phyloP scores from a whole-genome alignment of 1,140 invertebrate genomes.

The Drosophila baimaii region DNA sequence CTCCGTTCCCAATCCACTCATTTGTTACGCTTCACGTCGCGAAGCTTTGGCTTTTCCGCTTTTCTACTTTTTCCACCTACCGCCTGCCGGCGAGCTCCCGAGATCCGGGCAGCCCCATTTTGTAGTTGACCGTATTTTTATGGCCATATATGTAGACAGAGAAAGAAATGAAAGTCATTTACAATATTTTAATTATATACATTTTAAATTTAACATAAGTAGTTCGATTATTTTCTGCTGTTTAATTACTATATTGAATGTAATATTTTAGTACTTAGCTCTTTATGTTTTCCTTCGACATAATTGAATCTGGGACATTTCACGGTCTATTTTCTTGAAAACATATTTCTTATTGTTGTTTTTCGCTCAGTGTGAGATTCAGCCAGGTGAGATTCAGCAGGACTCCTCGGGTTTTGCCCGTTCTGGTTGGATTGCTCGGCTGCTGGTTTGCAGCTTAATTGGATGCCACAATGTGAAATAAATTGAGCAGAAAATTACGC shows the following conservation, averaged over 20 bases:
- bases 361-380: not conserved
- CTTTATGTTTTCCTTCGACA: too few species aligned
- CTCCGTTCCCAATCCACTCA: constrained; percentile 28
- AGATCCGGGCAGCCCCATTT: constrained; percentile 5
- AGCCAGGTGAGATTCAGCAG: constrained; percentile 15
- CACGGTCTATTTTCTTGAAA: not conserved
- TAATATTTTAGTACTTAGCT: too few species aligned
- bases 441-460: constrained; percentile 82
- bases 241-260: too few species aligned
- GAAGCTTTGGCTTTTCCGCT: constrained; percentile 5
- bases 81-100: not conserved
- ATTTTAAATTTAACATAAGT: too few species aligned
- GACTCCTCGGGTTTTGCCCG: constrained; percentile 9
- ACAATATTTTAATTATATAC: too few species aligned
- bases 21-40: constrained; percentile 57
- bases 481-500: constrained; percentile 85
- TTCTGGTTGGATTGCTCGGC: constrained; percentile 40
- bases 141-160: constrained; percentile 29
- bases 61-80: constrained; percentile 5
- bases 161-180: not conserved
- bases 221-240: too few species aligned
- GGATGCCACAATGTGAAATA: constrained; percentile 84
- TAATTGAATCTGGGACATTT: too few species aligned
- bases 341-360: not conserved
- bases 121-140: constrained; percentile 39